phyloP scores from a whole-genome alignment of 2,888 invertebrate genomes.

The Eledone cirrhosa region DNA sequence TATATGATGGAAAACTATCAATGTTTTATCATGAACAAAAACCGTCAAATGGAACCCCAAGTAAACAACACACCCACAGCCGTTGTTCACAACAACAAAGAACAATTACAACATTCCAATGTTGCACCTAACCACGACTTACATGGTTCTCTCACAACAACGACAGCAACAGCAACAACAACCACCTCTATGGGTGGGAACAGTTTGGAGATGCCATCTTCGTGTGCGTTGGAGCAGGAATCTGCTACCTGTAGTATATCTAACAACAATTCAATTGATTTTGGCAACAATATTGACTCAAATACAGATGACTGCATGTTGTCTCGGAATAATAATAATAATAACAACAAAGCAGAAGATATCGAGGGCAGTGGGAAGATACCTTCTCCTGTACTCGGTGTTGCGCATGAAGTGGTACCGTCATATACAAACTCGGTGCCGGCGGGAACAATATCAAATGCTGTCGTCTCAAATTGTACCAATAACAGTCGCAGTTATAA shows the following conservation, averaged over 20 bases:
- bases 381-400: neutral
- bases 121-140: neutral
- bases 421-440: slow-evolving; percentile 1
- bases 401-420: neutral
- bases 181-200: neutral
- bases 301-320: neutral
- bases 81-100: slow-evolving; percentile 23
- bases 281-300: neutral
- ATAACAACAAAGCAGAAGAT: neutral
- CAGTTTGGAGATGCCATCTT: neutral
- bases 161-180: neutral
- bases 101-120: neutral
- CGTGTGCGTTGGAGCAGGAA: slow-evolving; percentile 7
- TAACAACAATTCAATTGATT: neutral
- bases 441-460: neutral
- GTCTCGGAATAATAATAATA: neutral
- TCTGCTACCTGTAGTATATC: neutral
- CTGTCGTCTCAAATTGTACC: neutral
- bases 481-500: neutral
- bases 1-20: slow-evolving; percentile 73
- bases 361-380: neutral
- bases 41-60: slow-evolving; percentile 40
- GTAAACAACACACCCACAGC: neutral
- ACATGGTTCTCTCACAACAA: neutral
- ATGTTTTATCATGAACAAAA: slow-evolving; percentile 43